Percentiles rank a stretch among this genome's conserved stretches.
Evolutionary conservation across 64 coral and sea anemone genomes (phyloP).

Genomic region (Anthopleura sola): DNA sequence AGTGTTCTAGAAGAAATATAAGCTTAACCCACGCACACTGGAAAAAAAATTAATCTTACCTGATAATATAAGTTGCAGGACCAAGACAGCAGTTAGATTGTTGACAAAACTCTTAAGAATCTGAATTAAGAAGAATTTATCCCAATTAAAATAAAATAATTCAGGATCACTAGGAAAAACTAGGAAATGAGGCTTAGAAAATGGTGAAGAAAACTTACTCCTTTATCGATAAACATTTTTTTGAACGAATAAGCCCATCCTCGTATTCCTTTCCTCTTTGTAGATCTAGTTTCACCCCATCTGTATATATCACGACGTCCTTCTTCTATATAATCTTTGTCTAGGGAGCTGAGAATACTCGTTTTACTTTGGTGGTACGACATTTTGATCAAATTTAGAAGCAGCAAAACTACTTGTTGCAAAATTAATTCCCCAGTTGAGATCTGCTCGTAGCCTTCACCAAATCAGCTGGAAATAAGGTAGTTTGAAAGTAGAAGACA

Average conservation of each 20-base stretch:
- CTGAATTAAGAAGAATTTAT: conserved; percentile 27
- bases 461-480: background rate
- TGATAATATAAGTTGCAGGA: conserved; percentile 69
- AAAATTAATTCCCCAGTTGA: background rate
- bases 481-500: background rate
- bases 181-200: background rate
- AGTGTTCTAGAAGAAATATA: too few species aligned
- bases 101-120: conserved; percentile 82
- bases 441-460: background rate
- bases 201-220: conserved; percentile 37
- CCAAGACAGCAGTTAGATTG: conserved; percentile 69
- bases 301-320: conserved; percentile 76
- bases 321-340: conserved; percentile 72
- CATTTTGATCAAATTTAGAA: background rate
- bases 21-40: too few species aligned
- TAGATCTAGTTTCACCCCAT: conserved; percentile 66
- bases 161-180: background rate
- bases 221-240: conserved; percentile 89
- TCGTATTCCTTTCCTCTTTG: conserved; percentile 58
- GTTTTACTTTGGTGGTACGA: conserved; percentile 39
- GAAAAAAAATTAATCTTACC: too few species aligned
- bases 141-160: background rate
- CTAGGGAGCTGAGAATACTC: conserved; percentile 63
- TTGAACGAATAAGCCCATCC: conserved; percentile 66
- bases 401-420: conserved; percentile 5